Base-by-base conservation (phyloP, 2,888 invertebrate species). In the Acronicta psi region DNA sequence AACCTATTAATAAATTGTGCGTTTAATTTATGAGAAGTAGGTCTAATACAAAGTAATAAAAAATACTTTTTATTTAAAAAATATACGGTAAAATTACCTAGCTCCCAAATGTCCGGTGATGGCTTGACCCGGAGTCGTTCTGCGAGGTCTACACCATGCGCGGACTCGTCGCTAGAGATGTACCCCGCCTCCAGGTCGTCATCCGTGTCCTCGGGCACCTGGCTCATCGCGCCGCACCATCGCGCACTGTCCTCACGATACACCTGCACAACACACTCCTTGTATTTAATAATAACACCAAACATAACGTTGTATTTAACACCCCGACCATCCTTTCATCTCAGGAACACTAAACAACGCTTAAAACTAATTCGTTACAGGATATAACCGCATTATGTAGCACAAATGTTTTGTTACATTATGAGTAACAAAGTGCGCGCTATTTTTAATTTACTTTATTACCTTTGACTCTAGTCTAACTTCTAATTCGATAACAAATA, bases 161-260 rank as follows among this genome's bases (percentile, higher is more conserved):
- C 92, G 0, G 93, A 93, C 75, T 95, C 95, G 76, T 95, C 95
- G 69, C 95, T 95, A 51, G 95, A 95, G 59, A 94, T 94, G 76
- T 93, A 94, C 3, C 86, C 90, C 0, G 85, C 90, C 66, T 93
- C 94, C 57, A 84, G 73, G 58, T 93, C 93, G 53, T 92, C 91
- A 54, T 93, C 92, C 5, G 90, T 88, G 56, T 92, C 92, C 59
- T 94, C 93, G 2, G 84, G 78, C 59, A 90, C 79, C 65, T 92
- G 86, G 72, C 84, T 86, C 85, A 93, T 92, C 34, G 87, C 90
- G 37, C 85, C 88, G 69, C 81, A 88, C 94, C 94, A 94, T 88
- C 89, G 80, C 56, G 87, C 80, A 70, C 89, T 90, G 54, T 84
- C 90, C 56, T 92, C 89, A 37, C 87, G 80, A 77, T 82, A 88